Percentiles rank a stretch among this genome's conserved stretches.
These are phyloP conservation scores for Medauroidea extradentata DNA, from an alignment of 1,140 invertebrate genomes.

Conservation along the genomic window DNA sequence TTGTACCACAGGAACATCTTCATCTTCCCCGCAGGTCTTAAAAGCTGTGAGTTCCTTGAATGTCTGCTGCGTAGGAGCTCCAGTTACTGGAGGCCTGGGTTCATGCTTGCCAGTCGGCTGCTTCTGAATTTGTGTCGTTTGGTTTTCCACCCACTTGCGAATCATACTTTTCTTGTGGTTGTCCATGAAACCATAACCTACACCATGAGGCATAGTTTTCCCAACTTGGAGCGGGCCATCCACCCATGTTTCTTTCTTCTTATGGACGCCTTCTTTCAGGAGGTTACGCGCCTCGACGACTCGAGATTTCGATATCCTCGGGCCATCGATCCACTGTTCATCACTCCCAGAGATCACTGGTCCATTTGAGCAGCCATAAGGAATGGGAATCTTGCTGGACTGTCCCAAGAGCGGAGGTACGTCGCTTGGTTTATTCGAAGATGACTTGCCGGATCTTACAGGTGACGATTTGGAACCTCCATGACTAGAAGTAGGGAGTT, in stretches of 20 bases:
- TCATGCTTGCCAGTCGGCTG: constrained; percentile 14
- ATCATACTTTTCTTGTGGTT: constrained; percentile 90
- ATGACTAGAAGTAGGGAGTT: background rate
- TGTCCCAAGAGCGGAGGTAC: background rate
- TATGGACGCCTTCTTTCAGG: constrained; percentile 69
- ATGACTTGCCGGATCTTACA: constrained; percentile 8
- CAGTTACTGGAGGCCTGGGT: constrained; percentile 6
- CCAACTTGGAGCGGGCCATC: constrained; percentile 72
- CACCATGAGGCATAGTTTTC: background rate
- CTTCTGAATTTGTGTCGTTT: constrained; percentile 66
- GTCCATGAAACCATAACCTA: constrained; percentile 83
- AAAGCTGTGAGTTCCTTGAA: constrained; percentile 60
- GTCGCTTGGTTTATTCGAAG: constrained; percentile 27
- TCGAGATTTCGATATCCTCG: constrained; percentile 76
- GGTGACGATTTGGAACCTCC: constrained; percentile 29
- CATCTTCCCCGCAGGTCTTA: constrained; percentile 53
- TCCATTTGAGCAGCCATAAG: background rate
- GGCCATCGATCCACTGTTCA: constrained; percentile 95
- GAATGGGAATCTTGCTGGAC: constrained; percentile 40
- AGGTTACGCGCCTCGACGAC: constrained; percentile 76
- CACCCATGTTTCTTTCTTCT: constrained; percentile 87
- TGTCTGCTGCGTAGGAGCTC: constrained; percentile 34
- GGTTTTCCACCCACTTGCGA: constrained; percentile 88
- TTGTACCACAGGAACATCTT: too few relatives aligned
- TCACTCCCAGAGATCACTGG: constrained; percentile 49